Conservation (phyloP, 2,797 vertebrate species). For the Bucorvus abyssinicus region DNA sequence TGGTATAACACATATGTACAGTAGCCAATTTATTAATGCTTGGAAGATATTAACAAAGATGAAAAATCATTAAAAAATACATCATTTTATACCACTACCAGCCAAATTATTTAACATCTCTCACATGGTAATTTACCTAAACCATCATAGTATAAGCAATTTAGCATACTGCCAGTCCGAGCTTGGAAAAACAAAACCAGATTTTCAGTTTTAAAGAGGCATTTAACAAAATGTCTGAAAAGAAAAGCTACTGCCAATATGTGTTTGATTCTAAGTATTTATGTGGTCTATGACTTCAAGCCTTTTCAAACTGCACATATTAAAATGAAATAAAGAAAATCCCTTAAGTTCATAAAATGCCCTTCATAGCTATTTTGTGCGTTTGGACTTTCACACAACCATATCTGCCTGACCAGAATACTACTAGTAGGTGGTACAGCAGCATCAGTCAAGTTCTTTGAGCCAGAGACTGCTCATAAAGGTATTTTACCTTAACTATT, state of each 20-base stretch:
- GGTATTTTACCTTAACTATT: neutral
- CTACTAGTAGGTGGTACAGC: neutral
- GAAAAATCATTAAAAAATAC: neutral
- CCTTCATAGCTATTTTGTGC: neutral
- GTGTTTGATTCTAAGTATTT: constrained; percentile 19
- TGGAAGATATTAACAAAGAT: constrained; percentile 14
- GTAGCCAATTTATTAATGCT: constrained; percentile 52
- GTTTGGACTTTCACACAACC: neutral
- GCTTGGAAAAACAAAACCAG: neutral
- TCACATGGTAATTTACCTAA: neutral
- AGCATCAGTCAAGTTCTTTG: neutral
- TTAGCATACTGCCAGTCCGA: neutral
- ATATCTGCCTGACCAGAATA: neutral
- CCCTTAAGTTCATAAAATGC: neutral
- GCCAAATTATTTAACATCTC: neutral
- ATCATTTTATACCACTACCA: neutral
- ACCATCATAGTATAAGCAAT: neutral
- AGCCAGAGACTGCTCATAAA: neutral
- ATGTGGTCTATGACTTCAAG: neutral
- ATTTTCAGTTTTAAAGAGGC: neutral
- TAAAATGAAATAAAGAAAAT: constrained; percentile 4
- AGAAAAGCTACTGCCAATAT: constrained; percentile 51
- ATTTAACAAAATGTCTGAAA: neutral
- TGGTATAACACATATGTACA: constrained; percentile 41
- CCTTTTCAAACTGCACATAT: constrained; percentile 1